Conservation (phyloP, 2,797 vertebrate genomes). For the Ctenopoma multispine region DNA sequence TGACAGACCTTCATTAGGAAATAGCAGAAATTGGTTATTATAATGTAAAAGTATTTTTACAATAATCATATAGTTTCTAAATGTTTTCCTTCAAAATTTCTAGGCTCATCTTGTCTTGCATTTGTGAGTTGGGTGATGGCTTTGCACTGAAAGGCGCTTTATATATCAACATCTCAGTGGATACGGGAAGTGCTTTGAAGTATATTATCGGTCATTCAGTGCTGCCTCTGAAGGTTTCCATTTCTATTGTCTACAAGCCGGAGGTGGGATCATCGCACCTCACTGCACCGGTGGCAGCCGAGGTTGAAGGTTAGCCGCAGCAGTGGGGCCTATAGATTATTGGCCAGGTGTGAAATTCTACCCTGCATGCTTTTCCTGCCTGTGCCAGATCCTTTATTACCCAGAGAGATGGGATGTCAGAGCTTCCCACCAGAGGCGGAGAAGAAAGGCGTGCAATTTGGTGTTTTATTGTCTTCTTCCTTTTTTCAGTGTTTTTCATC, state of each 20-base stretch:
- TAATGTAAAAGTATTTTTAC: conserved; percentile 10
- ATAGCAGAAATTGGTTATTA: neutral
- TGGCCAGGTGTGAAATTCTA: conserved; percentile 85
- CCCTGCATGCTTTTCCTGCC: conserved; percentile 72
- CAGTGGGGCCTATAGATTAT: conserved; percentile 81
- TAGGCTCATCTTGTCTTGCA: conserved; percentile 28
- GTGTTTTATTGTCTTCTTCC: conserved; percentile 59
- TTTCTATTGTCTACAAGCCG: conserved; percentile 80
- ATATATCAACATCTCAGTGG: conserved; percentile 77
- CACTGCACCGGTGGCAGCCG: conserved; percentile 81
- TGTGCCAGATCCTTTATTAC: conserved; percentile 79
- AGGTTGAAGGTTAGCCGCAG: conserved; percentile 82
- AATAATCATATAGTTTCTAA: conserved; percentile 15
- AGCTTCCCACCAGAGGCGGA: conserved; percentile 68
- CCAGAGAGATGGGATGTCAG: conserved; percentile 76
- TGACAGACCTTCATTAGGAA: neutral
- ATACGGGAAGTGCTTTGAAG: conserved; percentile 84
- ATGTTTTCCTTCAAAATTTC: neutral
- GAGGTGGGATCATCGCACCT: conserved; percentile 83
- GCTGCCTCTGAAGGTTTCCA: conserved; percentile 78
- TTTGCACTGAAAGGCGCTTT: conserved; percentile 72
- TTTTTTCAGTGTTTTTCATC: conserved; percentile 32
- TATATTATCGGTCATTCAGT: conserved; percentile 83
- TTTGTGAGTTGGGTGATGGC: conserved; percentile 42
- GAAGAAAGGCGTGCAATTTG: conserved; percentile 68